phyloP scores from a whole-genome alignment of 2,113 vertebrate species.

The Holacanthus passer region DNA sequence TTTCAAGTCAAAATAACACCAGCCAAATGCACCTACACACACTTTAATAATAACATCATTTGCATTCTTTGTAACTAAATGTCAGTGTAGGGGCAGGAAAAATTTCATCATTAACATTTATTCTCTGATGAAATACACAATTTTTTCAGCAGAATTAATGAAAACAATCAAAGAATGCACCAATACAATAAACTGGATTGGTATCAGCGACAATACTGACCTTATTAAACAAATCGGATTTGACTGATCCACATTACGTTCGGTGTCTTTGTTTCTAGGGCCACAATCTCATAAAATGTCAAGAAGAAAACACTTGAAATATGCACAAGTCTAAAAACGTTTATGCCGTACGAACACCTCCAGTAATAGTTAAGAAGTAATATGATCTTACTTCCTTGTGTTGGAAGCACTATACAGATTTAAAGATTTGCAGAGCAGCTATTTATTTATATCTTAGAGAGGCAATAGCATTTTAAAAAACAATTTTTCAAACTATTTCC shows the following conservation, averaged over 20 bases:
- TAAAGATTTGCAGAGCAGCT: neutral
- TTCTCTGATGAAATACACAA: neutral
- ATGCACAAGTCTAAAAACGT: neutral
- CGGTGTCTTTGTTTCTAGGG: neutral
- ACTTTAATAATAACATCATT: neutral
- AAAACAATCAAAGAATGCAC: neutral
- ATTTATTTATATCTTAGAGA: neutral
- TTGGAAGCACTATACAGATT: neutral
- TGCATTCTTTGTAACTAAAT: neutral
- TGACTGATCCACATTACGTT: neutral
- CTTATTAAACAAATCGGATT: neutral
- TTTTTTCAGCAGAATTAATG: neutral
- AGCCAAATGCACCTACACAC: no score
- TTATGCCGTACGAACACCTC: neutral
- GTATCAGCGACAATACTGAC: neutral
- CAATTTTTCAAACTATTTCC: neutral
- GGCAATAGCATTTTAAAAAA: neutral
- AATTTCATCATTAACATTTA: neutral
- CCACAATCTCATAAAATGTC: neutral
- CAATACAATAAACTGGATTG: neutral
- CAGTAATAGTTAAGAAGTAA: neutral
- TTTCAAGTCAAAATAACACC: neutral
- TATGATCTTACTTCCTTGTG: neutral
- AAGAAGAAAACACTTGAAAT: neutral
- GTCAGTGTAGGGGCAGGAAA: neutral